Evolutionary conservation across 2,113 vertebrate species (phyloP), one percentile per base, ranked within the genome.

Genomic region (Lontra canadensis): DNA sequence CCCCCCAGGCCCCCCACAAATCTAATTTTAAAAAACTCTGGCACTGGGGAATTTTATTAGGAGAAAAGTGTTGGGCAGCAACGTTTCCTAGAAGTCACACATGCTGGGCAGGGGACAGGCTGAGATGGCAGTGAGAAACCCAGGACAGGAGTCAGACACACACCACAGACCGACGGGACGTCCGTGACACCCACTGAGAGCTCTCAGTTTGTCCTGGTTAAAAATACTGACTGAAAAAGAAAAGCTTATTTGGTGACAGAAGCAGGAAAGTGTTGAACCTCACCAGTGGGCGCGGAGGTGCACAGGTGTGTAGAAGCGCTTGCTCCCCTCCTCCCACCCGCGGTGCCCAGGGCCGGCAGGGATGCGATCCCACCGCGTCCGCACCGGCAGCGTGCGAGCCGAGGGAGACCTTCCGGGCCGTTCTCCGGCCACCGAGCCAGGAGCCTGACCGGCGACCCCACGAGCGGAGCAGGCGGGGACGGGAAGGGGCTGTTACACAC

Each of bases 371-470:
- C 21, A 26, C 31, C n/a, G 59, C 44, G 21, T 17, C 52, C 69
- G 25, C n/a, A 2, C 12, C 1, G 23, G 44, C n/a, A 20, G 67
- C 10, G 7, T 0, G 26, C 0, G 7, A 39, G 63, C 55, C 11
- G 3, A 52, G 44, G 44, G 14, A 65, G 44, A 39, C 42, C 31
- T 90, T 81, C 36, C 26, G 39, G 83, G 65, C 42, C 42, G 29
- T 23, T 18, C 21, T 7, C 14, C 4, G 17, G 42, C n/a, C n/a
- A n/a, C 15, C 34, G 81, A 80, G 17, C 55, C 23, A 14, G 71
- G 42, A 15, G 49, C 44, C 57, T 23, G 25, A 42, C 6, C 55
- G 6, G 29, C 12, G 47, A 31, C 20, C 78, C 47, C 57, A 7
- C 31, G 36, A 21, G 4, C 83, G 3, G n/a, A 26, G 34, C 8